phyloP scores from a whole-genome alignment of 92 coral and sea anemone species.

The Phenganax stokvisi region DNA sequence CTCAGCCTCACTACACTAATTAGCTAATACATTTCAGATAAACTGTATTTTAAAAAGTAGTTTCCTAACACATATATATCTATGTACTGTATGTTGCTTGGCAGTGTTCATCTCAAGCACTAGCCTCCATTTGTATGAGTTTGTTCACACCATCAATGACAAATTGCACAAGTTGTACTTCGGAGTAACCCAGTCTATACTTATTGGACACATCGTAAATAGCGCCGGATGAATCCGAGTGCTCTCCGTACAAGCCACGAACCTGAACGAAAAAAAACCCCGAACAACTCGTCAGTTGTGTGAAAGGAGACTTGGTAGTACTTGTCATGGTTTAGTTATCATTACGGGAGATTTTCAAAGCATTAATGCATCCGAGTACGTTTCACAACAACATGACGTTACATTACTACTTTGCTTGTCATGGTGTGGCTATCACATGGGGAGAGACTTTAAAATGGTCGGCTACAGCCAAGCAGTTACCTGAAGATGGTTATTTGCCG shows the following conservation, averaged over 20 bases:
- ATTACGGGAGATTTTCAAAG: too few relatives aligned
- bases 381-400: too few relatives aligned
- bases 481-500: slow-evolving; percentile 42
- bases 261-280: slow-evolving; percentile 10
- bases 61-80: background rate
- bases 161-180: slow-evolving; percentile 55
- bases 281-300: too few relatives aligned
- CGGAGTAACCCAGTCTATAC: slow-evolving; percentile 57
- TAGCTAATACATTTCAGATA: background rate
- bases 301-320: too few relatives aligned
- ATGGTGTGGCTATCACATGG: too few relatives aligned
- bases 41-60: background rate
- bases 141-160: slow-evolving; percentile 62
- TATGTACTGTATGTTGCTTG: background rate
- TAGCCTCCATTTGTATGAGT: slow-evolving; percentile 51
- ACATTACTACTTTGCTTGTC: too few relatives aligned
- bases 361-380: too few relatives aligned
- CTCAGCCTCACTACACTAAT: too few relatives aligned
- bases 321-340: too few relatives aligned
- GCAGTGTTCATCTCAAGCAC: slow-evolving; percentile 44
- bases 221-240: slow-evolving; percentile 57
- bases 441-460: too few relatives aligned
- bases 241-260: slow-evolving; percentile 67
- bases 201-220: slow-evolving; percentile 59
- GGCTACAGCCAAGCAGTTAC: too few relatives aligned